These are phyloP conservation scores for Peromyscus melanophrys DNA, from an alignment of 2,797 vertebrate species.

Conservation along the genomic window DNA sequence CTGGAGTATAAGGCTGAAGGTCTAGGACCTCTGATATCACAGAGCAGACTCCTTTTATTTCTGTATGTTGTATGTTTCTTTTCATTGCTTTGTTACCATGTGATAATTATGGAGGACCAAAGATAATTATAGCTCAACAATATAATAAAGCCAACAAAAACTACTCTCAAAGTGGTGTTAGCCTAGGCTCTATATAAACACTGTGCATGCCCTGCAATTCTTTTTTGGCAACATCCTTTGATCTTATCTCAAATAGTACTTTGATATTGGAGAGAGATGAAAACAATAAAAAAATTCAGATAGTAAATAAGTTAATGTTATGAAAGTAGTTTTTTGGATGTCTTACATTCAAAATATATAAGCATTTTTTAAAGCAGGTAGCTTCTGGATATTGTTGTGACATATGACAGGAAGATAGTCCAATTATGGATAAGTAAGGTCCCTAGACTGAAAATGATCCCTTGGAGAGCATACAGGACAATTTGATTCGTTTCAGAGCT, in stretches of 20 bases:
- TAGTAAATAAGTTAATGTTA: slow-evolving; percentile 45
- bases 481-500: slow-evolving; percentile 68
- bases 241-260: neutral
- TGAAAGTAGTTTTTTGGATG: slow-evolving; percentile 29
- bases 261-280: neutral
- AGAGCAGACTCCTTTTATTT: neutral
- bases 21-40: neutral
- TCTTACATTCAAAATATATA: neutral
- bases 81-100: neutral
- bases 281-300: neutral
- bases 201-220: neutral
- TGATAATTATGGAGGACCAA: slow-evolving; percentile 6
- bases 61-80: neutral
- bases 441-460: slow-evolving; percentile 21
- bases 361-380: neutral
- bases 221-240: neutral
- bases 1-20: neutral
- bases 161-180: neutral
- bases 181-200: neutral
- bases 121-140: slow-evolving; percentile 44
- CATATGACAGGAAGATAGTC: neutral
- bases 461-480: neutral
- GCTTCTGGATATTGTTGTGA: slow-evolving; percentile 4
- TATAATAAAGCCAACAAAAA: slow-evolving; percentile 31
- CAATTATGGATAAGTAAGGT: neutral